Evolutionary conservation across 2,113 vertebrate genomes (phyloP), one percentile per base, ranked within the genome.

Genomic region (Fulica atra): DNA sequence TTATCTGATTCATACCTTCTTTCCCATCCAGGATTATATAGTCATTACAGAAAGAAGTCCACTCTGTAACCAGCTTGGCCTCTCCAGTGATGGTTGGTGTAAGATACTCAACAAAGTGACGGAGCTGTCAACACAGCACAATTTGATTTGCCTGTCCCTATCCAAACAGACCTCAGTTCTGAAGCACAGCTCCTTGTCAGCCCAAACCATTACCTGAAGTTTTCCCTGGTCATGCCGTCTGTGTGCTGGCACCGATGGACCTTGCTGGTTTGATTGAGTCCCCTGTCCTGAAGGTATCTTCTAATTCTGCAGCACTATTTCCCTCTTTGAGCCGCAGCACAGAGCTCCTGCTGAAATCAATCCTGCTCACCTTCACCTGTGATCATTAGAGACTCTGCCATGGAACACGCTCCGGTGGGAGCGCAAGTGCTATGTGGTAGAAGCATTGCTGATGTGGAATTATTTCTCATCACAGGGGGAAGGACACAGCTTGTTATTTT

Each of bases 401-500:
- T 80, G 66, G 19, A 73, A 29, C 4, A 1, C 59, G n/a, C 15
- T 18, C 46, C 4, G 0, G 26, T 65, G 51, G 19, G 64, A 87
- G 36, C 1, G 20, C n/a, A 77, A 29, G 79, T 84, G 25, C 21
- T 31, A 51, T 50, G 56, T 44, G 89, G 35, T 65, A n/a, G 53
- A 76, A 91, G 35, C 54, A 81, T 35, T 8, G 2, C 24, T 3
- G 3, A 53, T 1, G 2, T 23, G 16, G 44, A 91, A 72, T 87
- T 61, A 61, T 92, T 95, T 78, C 61, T 79, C 51, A 40, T 88
- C 42, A 23, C 3, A 36, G 24, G 29, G n/a, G 14, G 31, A 92
- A 89, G 84, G 77, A 91, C 71, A 86, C 16, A 81, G 26, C 23
- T 50, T 86, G 60, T 51, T 89, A 68, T 94, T 94, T 96, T 93